These are phyloP conservation scores for Caenorhabditis sp. DNA, from an alignment of 2,888 invertebrate species.

Conservation along the genomic window DNA sequence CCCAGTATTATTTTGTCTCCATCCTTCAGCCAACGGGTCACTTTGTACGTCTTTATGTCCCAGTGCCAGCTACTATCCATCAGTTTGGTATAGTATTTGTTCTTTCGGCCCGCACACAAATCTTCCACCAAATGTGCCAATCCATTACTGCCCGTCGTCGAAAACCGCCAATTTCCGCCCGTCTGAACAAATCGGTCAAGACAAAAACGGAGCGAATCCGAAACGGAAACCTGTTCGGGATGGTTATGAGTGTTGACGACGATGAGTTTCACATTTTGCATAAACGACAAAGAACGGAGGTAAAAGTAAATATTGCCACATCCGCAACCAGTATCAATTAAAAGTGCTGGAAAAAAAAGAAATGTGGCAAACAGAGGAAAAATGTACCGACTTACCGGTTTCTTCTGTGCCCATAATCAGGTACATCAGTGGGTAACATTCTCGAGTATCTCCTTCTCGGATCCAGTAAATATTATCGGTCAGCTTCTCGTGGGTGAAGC, in stretches of 20 bases:
- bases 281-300: conserved; percentile 57
- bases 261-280: conserved; percentile 61
- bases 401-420: conserved; percentile 60
- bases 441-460: conserved; percentile 60
- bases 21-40: conserved; percentile 68
- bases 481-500: conserved; percentile 50
- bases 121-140: conserved; percentile 65
- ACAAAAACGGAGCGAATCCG: not conserved
- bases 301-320: conserved; percentile 68
- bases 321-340: conserved; percentile 70
- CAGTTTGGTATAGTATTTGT: conserved; percentile 67
- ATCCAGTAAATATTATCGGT: conserved; percentile 63
- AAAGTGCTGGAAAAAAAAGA: conserved; percentile 53
- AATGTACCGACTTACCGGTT: conserved; percentile 38
- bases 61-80: conserved; percentile 69
- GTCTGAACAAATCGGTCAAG: conserved; percentile 57
- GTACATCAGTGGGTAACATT: conserved; percentile 62
- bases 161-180: conserved; percentile 68
- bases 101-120: conserved; percentile 61
- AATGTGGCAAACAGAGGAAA: not conserved
- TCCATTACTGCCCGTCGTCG: conserved; percentile 68
- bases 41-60: conserved; percentile 69
- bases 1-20: conserved; percentile 63
- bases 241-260: conserved; percentile 72
- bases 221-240: conserved; percentile 64